Evolutionary conservation across 2,888 invertebrate genomes (phyloP), one percentile per base, ranked within the genome.

Genomic region (Phalera bucephala): DNA sequence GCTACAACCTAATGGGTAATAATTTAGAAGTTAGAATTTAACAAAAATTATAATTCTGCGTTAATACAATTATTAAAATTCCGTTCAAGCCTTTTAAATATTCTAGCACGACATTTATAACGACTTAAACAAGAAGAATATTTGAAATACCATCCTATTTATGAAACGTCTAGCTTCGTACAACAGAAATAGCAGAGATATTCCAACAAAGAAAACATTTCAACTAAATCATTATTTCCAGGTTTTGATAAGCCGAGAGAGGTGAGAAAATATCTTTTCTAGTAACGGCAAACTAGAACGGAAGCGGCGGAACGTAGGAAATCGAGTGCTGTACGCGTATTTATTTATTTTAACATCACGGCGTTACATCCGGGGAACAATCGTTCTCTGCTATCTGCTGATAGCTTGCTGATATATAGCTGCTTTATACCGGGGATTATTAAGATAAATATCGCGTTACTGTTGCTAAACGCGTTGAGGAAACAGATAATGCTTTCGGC

Each of bases 311-410:
- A 63, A 71, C 70, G 70, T 74, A 80, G 83, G 81, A 84, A 75
- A 82, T 83, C 79, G 80, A 83, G 77, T 80, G 70, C 71, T 77
- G 68, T 69, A 64, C 64, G 68, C 49, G 50, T 59, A 62, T 82
- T 82, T 83, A 84, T 85, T 84, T 85, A 84, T 85, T 85, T 84
- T 74, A 83, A 82, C 80, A 76, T 82, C 81, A 80, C 80, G 78
- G 80, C 82, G 65, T 47, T 61, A 67, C 76, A 74, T 85, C 84
- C 85, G 80, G 75, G n/a, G 66, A 72, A 72, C 72, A 73, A 73
- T 69, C 71, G 74, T 66, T 69, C 56, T 61, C 63, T 68, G 52
- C 69, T 65, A 72, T 76, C 67, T 71, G 59, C 58, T 64, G 75
- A 73, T 73, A 74, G 61, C 48, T 61, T 45, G 50, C 36, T 68